Conservation (phyloP, 2,113 vertebrate species). For the Entelurus aequoreus region DNA sequence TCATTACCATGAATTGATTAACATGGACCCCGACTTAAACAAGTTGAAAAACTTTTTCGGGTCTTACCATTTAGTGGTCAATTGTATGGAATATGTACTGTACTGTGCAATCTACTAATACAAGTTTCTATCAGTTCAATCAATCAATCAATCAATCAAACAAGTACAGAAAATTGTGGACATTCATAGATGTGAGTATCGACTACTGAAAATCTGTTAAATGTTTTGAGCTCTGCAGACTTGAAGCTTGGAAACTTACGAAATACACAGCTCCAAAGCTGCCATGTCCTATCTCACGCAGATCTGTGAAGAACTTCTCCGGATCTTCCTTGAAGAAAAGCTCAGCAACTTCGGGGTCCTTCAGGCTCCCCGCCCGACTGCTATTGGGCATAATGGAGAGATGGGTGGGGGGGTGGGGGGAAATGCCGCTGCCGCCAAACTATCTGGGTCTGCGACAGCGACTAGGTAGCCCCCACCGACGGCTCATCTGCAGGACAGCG, state of each 20-base stretch:
- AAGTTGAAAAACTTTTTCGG: too few relatives aligned
- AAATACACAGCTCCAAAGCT: conserved; percentile 99
- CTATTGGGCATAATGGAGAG: conserved; percentile 91
- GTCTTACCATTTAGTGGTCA: too few relatives aligned
- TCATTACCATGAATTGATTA: too few relatives aligned
- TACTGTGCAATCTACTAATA: too few relatives aligned
- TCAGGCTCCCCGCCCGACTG: conserved; percentile 94
- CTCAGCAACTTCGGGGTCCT: conserved; percentile 95
- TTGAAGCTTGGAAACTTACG: conserved; percentile 72
- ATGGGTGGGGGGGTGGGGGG: conserved; percentile 27
- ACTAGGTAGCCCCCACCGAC: conserved; percentile 80
- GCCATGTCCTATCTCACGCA: conserved; percentile 98
- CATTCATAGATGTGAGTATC: too few relatives aligned
- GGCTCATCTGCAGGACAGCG: conserved; percentile 93
- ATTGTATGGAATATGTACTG: too few relatives aligned
- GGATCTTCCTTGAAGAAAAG: conserved; percentile 99
- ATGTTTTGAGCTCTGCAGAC: not conserved
- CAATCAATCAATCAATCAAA: too few relatives aligned
- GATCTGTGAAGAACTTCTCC: conserved; percentile 94
- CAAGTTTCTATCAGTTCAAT: too few relatives aligned
- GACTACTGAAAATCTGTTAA: not conserved
- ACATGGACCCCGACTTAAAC: too few relatives aligned
- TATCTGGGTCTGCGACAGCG: conserved; percentile 93
- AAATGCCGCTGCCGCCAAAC: conserved; percentile 84
- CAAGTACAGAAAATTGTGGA: too few relatives aligned